Evolutionary conservation across 2,888 invertebrate genomes (phyloP).

Genomic region (Helleia helle): DNA sequence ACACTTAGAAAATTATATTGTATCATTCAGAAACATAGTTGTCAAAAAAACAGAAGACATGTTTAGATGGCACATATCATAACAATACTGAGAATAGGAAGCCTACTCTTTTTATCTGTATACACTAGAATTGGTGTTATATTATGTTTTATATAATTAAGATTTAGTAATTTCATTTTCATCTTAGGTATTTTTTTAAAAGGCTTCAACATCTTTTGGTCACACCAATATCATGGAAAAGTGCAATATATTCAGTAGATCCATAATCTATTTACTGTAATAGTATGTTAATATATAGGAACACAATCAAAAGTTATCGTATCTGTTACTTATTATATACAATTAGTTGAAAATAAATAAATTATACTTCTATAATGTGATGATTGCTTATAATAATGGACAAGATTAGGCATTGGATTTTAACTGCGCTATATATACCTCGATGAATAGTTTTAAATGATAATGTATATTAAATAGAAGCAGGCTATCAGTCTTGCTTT

Average conservation of each 20-base stretch:
- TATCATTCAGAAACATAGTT: no score
- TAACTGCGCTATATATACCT: slow-evolving; percentile 17
- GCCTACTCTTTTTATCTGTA: no score
- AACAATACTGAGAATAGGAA: no score
- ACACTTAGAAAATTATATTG: no score
- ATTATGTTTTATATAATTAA: no score
- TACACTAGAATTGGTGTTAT: no score
- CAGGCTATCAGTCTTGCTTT: slow-evolving; percentile 61
- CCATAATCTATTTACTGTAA: slow-evolving; percentile 1
- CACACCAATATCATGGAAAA: background rate
- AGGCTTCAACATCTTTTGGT: slow-evolving; percentile 4
- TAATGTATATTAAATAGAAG: slow-evolving; percentile 25
- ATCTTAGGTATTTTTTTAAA: no score
- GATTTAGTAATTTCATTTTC: no score
- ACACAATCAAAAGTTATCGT: slow-evolving; percentile 26
- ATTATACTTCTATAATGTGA: slow-evolving; percentile 59
- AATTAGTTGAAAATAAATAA: slow-evolving; percentile 59
- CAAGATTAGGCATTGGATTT: slow-evolving; percentile 67
- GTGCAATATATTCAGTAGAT: background rate
- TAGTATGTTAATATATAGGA: slow-evolving; percentile 25
- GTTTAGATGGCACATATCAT: no score
- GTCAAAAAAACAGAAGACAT: no score
- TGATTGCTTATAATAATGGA: slow-evolving; percentile 56
- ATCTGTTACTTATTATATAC: slow-evolving; percentile 34
- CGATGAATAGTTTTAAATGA: slow-evolving; percentile 13